phyloP scores from a whole-genome alignment of 2,888 invertebrate species.

The Phengaris alcon region DNA sequence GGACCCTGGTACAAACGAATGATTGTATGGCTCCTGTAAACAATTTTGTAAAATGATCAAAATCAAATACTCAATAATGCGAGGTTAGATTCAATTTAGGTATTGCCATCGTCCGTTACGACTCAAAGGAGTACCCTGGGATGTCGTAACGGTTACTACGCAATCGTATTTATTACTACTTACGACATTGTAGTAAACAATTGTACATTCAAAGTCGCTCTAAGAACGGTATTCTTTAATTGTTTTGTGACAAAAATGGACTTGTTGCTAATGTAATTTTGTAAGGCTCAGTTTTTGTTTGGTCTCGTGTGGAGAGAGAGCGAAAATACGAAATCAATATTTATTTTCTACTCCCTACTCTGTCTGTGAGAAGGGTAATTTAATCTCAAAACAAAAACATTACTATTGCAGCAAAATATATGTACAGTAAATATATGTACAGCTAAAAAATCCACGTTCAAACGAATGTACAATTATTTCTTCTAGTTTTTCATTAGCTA shows the following conservation, averaged over 20 bases:
- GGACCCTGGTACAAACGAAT: too few species aligned
- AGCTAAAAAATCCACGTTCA: too few species aligned
- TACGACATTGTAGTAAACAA: slow-evolving; percentile 9
- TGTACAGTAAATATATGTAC: too few species aligned
- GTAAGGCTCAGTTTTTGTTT: neutral
- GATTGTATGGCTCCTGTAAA: too few species aligned
- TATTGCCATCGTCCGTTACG: slow-evolving; percentile 26
- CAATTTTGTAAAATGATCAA: neutral
- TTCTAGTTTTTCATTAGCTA: neutral
- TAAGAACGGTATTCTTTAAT: neutral
- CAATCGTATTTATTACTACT: slow-evolving; percentile 10
- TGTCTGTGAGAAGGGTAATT: too few species aligned
- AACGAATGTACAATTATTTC: neutral
- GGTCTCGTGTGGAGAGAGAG: neutral
- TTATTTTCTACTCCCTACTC: too few species aligned
- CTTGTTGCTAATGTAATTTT: neutral
- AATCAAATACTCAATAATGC: neutral
- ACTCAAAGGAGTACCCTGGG: slow-evolving; percentile 27
- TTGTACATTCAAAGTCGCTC: neutral
- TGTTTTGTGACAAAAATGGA: neutral
- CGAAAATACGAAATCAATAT: too few species aligned
- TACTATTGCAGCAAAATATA: too few species aligned
- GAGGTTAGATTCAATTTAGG: slow-evolving; percentile 25
- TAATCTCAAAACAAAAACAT: too few species aligned
- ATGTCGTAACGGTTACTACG: slow-evolving; percentile 10